Conservation (phyloP, 2,113 vertebrate species). For the Protobothrops mucrosquamatus region DNA sequence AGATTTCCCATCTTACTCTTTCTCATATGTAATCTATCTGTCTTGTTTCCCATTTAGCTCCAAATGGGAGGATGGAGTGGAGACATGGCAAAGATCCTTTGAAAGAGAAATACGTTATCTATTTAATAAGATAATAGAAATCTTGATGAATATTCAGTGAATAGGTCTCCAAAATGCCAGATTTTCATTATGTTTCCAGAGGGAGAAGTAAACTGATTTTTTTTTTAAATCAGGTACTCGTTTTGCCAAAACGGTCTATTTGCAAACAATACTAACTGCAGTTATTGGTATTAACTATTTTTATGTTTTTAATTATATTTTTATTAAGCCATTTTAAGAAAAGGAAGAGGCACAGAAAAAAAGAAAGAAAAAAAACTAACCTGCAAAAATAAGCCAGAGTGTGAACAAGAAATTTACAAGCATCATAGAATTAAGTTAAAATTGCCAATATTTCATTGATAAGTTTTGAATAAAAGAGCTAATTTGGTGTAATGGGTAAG, state of each 20-base stretch:
- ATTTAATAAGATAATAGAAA: background rate
- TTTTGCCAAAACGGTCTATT: background rate
- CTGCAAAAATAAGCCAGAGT: background rate
- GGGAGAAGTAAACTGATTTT: background rate
- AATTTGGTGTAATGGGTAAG: background rate
- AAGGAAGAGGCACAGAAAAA: background rate
- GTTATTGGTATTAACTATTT: background rate
- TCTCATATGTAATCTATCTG: background rate
- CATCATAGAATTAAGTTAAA: background rate
- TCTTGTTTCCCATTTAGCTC: background rate
- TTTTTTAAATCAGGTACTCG: background rate
- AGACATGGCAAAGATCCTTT: background rate
- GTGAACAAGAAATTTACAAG: background rate
- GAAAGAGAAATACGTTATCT: background rate
- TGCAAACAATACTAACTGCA: background rate
- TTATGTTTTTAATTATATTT: constrained; percentile 14
- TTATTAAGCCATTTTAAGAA: background rate
- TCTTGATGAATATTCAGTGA: constrained; percentile 1
- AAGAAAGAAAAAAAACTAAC: background rate
- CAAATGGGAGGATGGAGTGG: too few relatives aligned
- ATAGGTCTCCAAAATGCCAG: background rate
- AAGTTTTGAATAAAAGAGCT: background rate
- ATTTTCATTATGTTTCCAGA: background rate
- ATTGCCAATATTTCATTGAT: background rate
- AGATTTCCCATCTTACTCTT: background rate